Base-by-base conservation (phyloP, 1,140 invertebrate species). In the Cydia strobilella region DNA sequence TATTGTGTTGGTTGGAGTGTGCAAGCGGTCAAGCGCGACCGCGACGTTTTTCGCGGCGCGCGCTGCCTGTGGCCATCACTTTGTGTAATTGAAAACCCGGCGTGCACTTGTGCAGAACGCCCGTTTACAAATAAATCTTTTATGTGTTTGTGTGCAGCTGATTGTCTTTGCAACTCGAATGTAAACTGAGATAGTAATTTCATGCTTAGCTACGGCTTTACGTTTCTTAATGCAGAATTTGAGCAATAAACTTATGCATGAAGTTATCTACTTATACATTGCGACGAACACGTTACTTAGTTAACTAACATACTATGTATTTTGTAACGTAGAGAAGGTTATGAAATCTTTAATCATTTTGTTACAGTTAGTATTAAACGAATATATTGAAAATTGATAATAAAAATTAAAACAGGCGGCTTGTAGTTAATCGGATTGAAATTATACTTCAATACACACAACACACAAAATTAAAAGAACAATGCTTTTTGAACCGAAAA, bases 1-100 rank as follows among this genome's bases (percentile, higher is more conserved):
- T 69, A 31, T 51, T 71, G 23, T 66, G 45, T n/a, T 76, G 74
- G 82, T 63, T 62, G 66, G 25, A 73, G 78, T 82, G 77, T 83
- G 84, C 84, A 84, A 84, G 87, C 82, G 87, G 84, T 84, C 82
- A 82, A 82, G 82, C 80, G 78, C 79, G 90, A 87, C 90, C 88
- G 84, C 84, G 80, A 76, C 82, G 86, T 88, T 90, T 90, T 91
- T 90, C 88, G 86, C 86, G 85, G 84, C 83, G 78, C 82, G 85
- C 81, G 79, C 86, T 82, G 79, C 83, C 79, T 78, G 80, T 82
- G 83, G 84, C 90, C 86, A 87, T 90, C 90, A 90, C 90, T 92
- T 90, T 91, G 88, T 90, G 90, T 92, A 92, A 92, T 92, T 92
- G 89, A 91, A 92, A 92, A 90, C 86, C 90, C 87, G 87, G 88